These are phyloP conservation scores for Drosophila pseudoobscura DNA, from an alignment of 1,140 invertebrate species.

Conservation along the genomic window DNA sequence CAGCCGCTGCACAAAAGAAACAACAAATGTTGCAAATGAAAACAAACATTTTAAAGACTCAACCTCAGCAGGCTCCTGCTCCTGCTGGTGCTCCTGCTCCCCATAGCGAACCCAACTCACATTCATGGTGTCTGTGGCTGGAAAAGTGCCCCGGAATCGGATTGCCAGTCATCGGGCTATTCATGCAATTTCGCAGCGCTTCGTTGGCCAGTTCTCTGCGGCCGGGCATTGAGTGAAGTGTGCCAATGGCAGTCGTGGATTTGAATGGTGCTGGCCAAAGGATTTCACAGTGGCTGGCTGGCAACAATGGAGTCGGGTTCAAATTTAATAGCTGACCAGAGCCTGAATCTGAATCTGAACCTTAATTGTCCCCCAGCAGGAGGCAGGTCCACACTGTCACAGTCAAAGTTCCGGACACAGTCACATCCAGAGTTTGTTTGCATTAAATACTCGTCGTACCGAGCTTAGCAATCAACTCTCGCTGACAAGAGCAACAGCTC, in stretches of 20 bases:
- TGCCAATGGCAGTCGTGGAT: slow-evolving; percentile 10
- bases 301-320: no score
- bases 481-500: slow-evolving; percentile 39
- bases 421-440: slow-evolving; percentile 28
- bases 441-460: slow-evolving; percentile 29
- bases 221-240: background rate
- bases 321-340: no score
- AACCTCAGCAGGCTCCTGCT: no score
- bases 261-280: slow-evolving; percentile 15
- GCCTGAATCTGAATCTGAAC: no score
- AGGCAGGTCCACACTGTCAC: background rate
- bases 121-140: no score
- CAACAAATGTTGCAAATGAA: background rate
- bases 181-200: slow-evolving; percentile 42
- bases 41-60: no score
- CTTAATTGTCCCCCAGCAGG: background rate
- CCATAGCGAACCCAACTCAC: no score
- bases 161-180: slow-evolving; percentile 35
- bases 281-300: background rate
- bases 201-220: background rate
- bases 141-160: background rate
- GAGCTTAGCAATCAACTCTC: slow-evolving; percentile 43
- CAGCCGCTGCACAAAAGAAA: slow-evolving; percentile 2
- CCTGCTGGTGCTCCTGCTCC: no score
- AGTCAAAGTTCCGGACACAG: slow-evolving; percentile 1